Evolutionary conservation across 1,140 invertebrate genomes (phyloP).

Genomic region (Acromyrmex charruanus): DNA sequence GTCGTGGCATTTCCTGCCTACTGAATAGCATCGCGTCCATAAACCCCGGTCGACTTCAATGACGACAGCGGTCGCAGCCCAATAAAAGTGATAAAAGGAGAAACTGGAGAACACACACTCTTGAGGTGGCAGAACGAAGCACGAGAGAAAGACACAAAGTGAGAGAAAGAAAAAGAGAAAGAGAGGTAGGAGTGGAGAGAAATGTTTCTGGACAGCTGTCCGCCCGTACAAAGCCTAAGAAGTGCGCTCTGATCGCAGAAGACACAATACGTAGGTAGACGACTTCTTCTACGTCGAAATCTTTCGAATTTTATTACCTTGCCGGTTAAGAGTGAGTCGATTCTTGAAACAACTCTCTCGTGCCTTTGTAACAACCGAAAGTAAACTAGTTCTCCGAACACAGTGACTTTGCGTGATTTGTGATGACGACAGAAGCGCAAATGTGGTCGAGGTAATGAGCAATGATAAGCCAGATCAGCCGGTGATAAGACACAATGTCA

Average conservation of each 20-base stretch:
- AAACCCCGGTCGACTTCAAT: slow-evolving; percentile 65
- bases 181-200: slow-evolving; percentile 7
- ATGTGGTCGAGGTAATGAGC: background rate
- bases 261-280: slow-evolving; percentile 59
- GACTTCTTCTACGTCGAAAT: slow-evolving; percentile 15
- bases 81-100: slow-evolving; percentile 72
- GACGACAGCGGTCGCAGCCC: slow-evolving; percentile 61
- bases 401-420: background rate
- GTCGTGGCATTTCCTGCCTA: slow-evolving; percentile 68
- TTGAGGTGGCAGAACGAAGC: slow-evolving; percentile 15
- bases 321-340: slow-evolving; percentile 10
- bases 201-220: slow-evolving; percentile 50
- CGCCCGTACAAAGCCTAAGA: background rate
- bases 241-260: slow-evolving; percentile 30
- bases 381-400: background rate
- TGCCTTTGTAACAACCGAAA: background rate
- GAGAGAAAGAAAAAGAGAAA: background rate
- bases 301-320: slow-evolving; percentile 53
- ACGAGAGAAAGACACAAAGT: slow-evolving; percentile 16
- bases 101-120: slow-evolving; percentile 43
- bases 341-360: slow-evolving; percentile 18
- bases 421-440: slow-evolving; percentile 15
- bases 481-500: slow-evolving; percentile 40
- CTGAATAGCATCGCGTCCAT: slow-evolving; percentile 69
- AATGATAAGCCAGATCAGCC: background rate